Base-by-base conservation (phyloP, 1,140 invertebrate species). In the Gryon sp. region DNA sequence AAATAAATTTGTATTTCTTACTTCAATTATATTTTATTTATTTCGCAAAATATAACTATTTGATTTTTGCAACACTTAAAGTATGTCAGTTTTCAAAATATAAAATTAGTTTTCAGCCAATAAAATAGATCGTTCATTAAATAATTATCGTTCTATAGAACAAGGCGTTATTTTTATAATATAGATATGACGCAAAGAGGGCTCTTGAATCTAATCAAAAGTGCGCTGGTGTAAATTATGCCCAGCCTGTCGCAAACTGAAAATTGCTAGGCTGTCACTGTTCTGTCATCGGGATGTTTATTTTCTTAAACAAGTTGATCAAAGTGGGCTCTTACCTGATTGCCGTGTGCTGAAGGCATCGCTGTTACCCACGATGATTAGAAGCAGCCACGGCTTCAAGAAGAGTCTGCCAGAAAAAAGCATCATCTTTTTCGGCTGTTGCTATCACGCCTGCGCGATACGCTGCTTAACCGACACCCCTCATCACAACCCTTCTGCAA, bases 341-440 rank as follows among this genome's bases (percentile, higher is more conserved):
- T 84, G 85, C 72, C 85, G 84, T 40, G 84, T 78, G 77, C 72
- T 83, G 79, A 84, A 88, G 73, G 83, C 86, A 62, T 68, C 79
- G 69, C 77, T 83, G 79, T 83, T 84, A 81, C 81, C 79, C 72
- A 82, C 81, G 81, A 88, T 83, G 80, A 88, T 84, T 83, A 89
- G 81, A 84, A 89, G 85, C 82, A 88, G 82, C 82, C 87, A 82
- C 70, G 82, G 81, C 81, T 82, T 82, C 72, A 84, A 83, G 81
- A 84, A 82, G 76, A 81, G 74, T 80, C 76, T 82, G 72, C 68
- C 76, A 73, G 79, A 82, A 78, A 78, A 84, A 76, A 77, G 74
- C 78, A 79, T 84, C 87, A 88, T 88, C 78, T 87, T 87, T 86
- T 73, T 63, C 77, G 80, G 80, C 48, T 78, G 70, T 76, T 80